phyloP scores from a whole-genome alignment of 2,113 vertebrate species.

The Tragulus kanchil region DNA sequence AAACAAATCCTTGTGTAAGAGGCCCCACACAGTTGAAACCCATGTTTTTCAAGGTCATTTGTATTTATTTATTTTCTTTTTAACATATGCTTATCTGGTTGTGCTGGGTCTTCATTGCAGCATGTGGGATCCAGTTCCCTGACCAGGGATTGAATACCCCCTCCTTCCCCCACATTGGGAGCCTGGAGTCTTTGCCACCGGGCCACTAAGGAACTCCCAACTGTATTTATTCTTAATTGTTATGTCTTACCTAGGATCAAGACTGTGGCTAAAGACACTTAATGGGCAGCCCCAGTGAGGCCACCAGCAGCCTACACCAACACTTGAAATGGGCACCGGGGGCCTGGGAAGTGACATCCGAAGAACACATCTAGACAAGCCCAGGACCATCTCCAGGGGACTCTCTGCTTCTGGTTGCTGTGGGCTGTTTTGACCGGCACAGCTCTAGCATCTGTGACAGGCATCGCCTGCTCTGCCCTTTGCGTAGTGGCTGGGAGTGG shows the following conservation, averaged over 20 bases:
- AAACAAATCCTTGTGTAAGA: background rate
- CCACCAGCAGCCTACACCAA: background rate
- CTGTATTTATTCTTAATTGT: conserved; percentile 11
- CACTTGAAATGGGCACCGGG: too few species aligned
- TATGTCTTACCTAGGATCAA: conserved; percentile 40
- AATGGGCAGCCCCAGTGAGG: background rate
- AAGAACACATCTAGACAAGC: background rate
- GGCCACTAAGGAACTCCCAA: background rate
- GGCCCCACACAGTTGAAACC: background rate
- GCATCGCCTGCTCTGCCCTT: background rate
- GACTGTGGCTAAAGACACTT: background rate
- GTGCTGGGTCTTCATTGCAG: background rate
- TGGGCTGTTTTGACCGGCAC: background rate
- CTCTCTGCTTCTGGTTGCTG: background rate
- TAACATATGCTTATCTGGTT: background rate
- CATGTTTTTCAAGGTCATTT: background rate
- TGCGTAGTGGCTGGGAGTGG: background rate
- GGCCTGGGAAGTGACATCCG: background rate
- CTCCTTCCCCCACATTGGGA: background rate
- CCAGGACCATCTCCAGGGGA: background rate
- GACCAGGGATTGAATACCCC: background rate
- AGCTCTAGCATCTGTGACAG: background rate
- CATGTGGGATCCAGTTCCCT: background rate
- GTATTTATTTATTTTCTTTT: background rate
- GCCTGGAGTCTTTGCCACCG: background rate